A percentile compares a stretch with the other conserved stretches of the same genome.
phyloP scores from a whole-genome alignment of 64 coral and sea anemone species.

The Acropora yongei region DNA sequence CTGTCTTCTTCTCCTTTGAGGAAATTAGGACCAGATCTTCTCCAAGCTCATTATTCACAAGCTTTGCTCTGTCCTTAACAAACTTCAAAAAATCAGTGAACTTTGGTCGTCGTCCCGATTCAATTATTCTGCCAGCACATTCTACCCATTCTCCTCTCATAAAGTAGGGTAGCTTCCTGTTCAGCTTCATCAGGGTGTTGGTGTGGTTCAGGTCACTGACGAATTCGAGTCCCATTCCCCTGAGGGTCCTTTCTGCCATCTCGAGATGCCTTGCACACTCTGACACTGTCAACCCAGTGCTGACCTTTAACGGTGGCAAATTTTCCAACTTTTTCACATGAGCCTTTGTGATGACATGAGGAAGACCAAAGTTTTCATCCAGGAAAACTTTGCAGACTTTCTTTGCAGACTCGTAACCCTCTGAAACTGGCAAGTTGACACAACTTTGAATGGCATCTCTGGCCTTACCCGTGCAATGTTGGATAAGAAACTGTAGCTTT shows the following conservation, averaged over 20 bases:
- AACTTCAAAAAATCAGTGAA: slow-evolving; percentile 67
- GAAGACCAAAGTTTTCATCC: slow-evolving; percentile 66
- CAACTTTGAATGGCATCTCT: slow-evolving; percentile 69
- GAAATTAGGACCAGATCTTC: slow-evolving; percentile 53
- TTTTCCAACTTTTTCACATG: slow-evolving; percentile 41
- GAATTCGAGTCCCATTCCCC: slow-evolving; percentile 58
- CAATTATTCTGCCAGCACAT: slow-evolving; percentile 68
- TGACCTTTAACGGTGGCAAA: slow-evolving; percentile 31
- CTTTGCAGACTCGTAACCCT: slow-evolving; percentile 60
- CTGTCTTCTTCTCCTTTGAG: background rate
- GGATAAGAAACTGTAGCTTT: slow-evolving; percentile 64
- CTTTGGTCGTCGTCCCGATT: slow-evolving; percentile 5
- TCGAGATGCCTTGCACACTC: slow-evolving; percentile 50
- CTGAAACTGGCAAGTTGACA: slow-evolving; percentile 72
- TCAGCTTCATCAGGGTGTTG: slow-evolving; percentile 58
- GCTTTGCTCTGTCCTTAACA: slow-evolving; percentile 54
- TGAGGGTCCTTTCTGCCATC: slow-evolving; percentile 46
- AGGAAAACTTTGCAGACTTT: no score
- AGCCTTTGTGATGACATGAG: slow-evolving; percentile 59
- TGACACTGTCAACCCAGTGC: slow-evolving; percentile 25
- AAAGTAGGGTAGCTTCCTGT: slow-evolving; percentile 66
- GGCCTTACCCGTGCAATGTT: slow-evolving; percentile 63
- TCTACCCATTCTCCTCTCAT: slow-evolving; percentile 66
- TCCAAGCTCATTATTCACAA: slow-evolving; percentile 77
- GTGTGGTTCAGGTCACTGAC: slow-evolving; percentile 50